phyloP scores from a whole-genome alignment of 2,888 invertebrate species.

The Mesorhabditis spiculigera region DNA sequence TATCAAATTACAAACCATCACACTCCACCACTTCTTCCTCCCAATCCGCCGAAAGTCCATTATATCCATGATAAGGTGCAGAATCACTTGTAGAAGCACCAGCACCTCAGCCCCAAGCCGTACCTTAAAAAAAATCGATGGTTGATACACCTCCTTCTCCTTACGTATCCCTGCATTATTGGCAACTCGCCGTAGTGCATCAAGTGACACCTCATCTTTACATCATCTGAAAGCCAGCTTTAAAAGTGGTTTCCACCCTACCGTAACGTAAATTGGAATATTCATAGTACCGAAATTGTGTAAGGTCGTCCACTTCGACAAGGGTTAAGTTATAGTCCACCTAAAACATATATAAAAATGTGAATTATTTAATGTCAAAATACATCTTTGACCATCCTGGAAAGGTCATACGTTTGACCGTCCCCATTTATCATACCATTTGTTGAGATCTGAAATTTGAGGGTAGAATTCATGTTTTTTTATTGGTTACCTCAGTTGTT shows the following conservation, averaged over 20 bases:
- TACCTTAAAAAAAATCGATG: slow-evolving; percentile 18
- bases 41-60: slow-evolving; percentile 47
- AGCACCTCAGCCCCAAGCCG: slow-evolving; percentile 42
- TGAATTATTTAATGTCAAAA: not conserved
- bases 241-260: not conserved
- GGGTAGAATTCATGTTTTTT: not conserved
- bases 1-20: slow-evolving; percentile 69
- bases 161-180: not conserved
- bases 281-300: not conserved
- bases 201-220: slow-evolving; percentile 11
- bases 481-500: slow-evolving; percentile 34
- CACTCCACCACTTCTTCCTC: slow-evolving; percentile 69
- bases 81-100: slow-evolving; percentile 32
- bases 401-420: not conserved
- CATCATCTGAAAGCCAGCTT: slow-evolving; percentile 7
- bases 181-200: slow-evolving; percentile 7
- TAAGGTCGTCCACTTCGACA: not conserved
- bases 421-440: not conserved
- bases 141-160: not conserved
- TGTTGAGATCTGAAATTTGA: not conserved
- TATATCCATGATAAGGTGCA: slow-evolving; percentile 41
- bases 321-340: not conserved
- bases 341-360: not conserved
- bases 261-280: slow-evolving; percentile 3
- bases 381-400: not conserved